Percentiles rank a stretch among this genome's conserved stretches.
These are phyloP conservation scores for Phoronis australis DNA, from an alignment of 2,888 invertebrate species.

Conservation along the genomic window DNA sequence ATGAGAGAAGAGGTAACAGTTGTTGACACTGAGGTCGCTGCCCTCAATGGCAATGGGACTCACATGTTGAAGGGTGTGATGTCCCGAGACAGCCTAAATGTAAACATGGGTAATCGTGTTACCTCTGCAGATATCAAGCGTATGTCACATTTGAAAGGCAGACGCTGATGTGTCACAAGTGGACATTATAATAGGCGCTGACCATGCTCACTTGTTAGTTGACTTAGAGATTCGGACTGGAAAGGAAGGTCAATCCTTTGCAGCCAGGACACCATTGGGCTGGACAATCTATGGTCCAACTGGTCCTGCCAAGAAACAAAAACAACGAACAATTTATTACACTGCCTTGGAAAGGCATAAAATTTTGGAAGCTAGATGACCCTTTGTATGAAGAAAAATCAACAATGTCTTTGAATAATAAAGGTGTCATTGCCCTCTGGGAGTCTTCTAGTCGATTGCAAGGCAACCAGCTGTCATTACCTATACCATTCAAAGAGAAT, in stretches of 20 bases:
- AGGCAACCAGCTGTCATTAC: background rate
- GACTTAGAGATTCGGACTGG: background rate
- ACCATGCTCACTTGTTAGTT: too few relatives aligned
- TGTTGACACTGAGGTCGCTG: background rate
- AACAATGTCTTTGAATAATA: constrained; percentile 72
- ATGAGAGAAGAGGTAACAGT: too few relatives aligned
- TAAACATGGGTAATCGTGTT: constrained; percentile 1
- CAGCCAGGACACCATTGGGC: constrained; percentile 3
- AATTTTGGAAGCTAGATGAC: constrained; percentile 36
- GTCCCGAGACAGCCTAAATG: background rate
- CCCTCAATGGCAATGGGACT: background rate
- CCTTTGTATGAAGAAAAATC: constrained; percentile 69
- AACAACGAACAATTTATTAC: constrained; percentile 64
- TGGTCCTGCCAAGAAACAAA: background rate
- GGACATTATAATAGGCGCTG: too few relatives aligned
- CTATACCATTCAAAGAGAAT: constrained; percentile 6
- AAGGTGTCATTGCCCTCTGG: background rate
- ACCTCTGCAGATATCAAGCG: background rate
- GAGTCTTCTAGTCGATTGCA: background rate
- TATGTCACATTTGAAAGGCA: constrained; percentile 5
- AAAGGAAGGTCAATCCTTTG: constrained; percentile 2
- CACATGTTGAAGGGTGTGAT: background rate
- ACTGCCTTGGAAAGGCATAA: constrained; percentile 77
- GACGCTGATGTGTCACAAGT: too few relatives aligned
- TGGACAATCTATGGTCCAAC: constrained; percentile 6